Evolutionary conservation across 1,140 invertebrate genomes (phyloP), one percentile per base, ranked within the genome.

Genomic region (Eufriesea mexicana): DNA sequence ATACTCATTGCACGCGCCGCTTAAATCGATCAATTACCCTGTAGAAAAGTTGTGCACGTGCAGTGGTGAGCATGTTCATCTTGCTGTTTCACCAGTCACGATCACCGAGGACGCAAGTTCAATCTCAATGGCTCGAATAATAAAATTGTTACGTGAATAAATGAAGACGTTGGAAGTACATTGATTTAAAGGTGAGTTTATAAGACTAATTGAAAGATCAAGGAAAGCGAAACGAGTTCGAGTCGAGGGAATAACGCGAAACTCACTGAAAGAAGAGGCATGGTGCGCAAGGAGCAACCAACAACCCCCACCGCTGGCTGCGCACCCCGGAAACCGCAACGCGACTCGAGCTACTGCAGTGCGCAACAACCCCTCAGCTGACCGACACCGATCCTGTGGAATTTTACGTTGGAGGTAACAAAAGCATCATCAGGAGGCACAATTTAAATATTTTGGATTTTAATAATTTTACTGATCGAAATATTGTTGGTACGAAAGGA

Each of bases 251-350:
- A 66, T 74, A 81, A 81, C 70, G n/a, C 59, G 79, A 47, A 66
- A 54, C 59, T 47, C 70, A 78, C 81, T 83, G 66, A 71, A 62
- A 71, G 55, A 70, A 47, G 45, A 35, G 16, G 1, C 62, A 61
- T 54, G n/a, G 74, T 68, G 47, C 51, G 74, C 55, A 42, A 68
- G 2, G 66, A 0, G 16, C 23, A 35, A 42, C 79, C 61, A 49
- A 42, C 66, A 57, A 62, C 54, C 49, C 28, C 64, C 64, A 76
- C 72, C 62, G 20, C 10, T 42, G 51, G 64, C 83, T 88, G 86
- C 87, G 87, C 87, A 88, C 62, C 82, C 83, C 77, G 35, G 49
- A 79, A 84, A 73, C 42, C 64, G 77, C 47, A 67, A 78, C 81
- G 80, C 80, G 20, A 54, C 61, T 51, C 42, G 28, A 61, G 28